Evolutionary conservation across 2,113 vertebrate genomes (phyloP).

Genomic region (Bothrops jararaca): DNA sequence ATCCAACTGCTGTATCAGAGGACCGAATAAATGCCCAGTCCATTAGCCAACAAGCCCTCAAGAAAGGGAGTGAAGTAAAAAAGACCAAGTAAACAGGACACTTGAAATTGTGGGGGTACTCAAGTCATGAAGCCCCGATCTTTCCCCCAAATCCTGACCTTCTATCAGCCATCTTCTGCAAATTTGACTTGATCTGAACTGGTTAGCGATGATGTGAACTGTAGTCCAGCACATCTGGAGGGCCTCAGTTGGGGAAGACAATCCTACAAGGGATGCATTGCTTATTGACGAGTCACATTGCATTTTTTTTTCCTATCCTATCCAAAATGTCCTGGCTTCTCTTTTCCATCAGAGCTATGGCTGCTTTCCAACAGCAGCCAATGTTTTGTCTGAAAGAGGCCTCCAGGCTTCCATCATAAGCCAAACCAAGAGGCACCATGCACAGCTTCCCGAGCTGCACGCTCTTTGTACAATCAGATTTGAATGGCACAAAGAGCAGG

Average conservation of each 20-base stretch:
- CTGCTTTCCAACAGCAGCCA: fast-evolving
- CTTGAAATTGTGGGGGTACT: background rate
- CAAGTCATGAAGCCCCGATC: background rate
- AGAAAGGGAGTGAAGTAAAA: background rate
- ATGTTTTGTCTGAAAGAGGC: fast-evolving
- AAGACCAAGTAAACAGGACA: background rate
- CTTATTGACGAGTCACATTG: background rate
- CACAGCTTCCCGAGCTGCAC: background rate
- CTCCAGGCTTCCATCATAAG: background rate
- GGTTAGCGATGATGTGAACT: background rate
- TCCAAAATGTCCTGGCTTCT: fast-evolving
- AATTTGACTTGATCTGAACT: background rate
- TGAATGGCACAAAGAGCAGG: background rate
- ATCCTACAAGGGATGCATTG: background rate
- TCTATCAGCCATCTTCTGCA: background rate
- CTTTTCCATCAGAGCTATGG: background rate
- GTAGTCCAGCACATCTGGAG: background rate
- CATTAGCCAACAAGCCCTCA: background rate
- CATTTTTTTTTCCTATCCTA: background rate
- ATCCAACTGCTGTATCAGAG: background rate
- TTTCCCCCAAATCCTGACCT: background rate
- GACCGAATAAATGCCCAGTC: background rate
- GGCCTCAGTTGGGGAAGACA: background rate
- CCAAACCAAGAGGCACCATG: background rate
- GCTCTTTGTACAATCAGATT: background rate